Evolutionary conservation across 2,113 vertebrate species (phyloP).

Genomic region (Burhinus oedicnemus): DNA sequence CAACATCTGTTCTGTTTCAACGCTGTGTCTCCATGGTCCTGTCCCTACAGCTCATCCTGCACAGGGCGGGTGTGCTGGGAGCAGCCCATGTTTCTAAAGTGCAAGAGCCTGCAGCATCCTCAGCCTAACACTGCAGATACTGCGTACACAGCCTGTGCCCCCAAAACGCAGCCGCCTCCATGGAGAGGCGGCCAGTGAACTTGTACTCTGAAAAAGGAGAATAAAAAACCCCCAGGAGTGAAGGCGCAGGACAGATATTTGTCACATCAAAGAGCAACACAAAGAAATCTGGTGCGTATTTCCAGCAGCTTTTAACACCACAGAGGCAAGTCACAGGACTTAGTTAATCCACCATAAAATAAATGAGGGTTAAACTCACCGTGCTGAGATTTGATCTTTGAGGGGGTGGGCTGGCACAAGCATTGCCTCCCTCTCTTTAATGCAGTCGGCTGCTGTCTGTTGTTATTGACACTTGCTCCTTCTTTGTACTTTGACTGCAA

Average conservation of each 20-base stretch:
- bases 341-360: not conserved
- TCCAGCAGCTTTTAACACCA: not conserved
- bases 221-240: not conserved
- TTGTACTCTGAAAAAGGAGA: not conserved
- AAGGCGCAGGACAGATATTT: not conserved
- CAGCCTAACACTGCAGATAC: not conserved
- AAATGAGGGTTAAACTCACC: not conserved
- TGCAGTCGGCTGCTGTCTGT: not conserved
- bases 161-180: not conserved
- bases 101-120: not conserved
- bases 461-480: not conserved
- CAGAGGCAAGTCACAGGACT: not conserved
- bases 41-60: not conserved
- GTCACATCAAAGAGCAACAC: not conserved
- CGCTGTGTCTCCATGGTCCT: not conserved
- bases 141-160: not conserved
- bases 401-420: not conserved
- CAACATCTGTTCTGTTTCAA: not conserved
- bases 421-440: not conserved
- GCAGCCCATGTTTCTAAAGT: not conserved
- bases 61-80: not conserved
- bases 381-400: not conserved
- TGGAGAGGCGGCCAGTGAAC: fast-evolving
- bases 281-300: not conserved
- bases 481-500: not conserved